These are phyloP conservation scores for Agapornis roseicollis DNA, from an alignment of 2,113 vertebrate genomes.

Conservation along the genomic window DNA sequence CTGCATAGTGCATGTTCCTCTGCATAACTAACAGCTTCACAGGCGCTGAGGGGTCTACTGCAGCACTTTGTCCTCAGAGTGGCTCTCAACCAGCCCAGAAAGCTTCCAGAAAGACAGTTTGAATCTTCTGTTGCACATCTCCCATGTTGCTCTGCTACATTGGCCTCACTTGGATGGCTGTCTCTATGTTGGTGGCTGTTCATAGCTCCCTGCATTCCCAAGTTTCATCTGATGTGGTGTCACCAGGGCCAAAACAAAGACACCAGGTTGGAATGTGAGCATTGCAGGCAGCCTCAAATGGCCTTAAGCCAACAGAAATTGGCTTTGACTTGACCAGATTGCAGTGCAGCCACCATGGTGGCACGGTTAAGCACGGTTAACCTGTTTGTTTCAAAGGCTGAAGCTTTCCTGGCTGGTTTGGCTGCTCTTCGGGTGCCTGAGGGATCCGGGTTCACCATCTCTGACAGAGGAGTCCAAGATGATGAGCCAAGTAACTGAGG, in stretches of 20 bases:
- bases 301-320: not conserved
- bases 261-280: not conserved
- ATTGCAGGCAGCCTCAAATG: not conserved
- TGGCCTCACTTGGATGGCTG: not conserved
- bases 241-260: not conserved
- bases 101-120: not conserved
- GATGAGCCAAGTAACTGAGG: not conserved
- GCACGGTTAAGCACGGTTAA: not conserved
- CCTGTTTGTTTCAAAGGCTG: not conserved
- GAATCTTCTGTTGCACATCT: not conserved
- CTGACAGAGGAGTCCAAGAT: not conserved
- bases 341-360: fast-evolving
- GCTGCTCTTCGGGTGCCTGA: not conserved
- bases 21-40: conserved; percentile 37
- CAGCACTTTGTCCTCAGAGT: not conserved
- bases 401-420: conserved; percentile 37
- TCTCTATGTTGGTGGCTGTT: not conserved
- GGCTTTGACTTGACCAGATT: not conserved
- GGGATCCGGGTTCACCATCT: not conserved
- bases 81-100: not conserved
- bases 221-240: not conserved
- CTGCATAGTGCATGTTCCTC: not conserved
- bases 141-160: fast-evolving
- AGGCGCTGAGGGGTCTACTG: not conserved
- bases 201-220: fast-evolving